Percentiles rank a stretch among this genome's conserved stretches.
Conservation (phyloP, 2,113 vertebrate genomes). For the Aythya baeri region DNA sequence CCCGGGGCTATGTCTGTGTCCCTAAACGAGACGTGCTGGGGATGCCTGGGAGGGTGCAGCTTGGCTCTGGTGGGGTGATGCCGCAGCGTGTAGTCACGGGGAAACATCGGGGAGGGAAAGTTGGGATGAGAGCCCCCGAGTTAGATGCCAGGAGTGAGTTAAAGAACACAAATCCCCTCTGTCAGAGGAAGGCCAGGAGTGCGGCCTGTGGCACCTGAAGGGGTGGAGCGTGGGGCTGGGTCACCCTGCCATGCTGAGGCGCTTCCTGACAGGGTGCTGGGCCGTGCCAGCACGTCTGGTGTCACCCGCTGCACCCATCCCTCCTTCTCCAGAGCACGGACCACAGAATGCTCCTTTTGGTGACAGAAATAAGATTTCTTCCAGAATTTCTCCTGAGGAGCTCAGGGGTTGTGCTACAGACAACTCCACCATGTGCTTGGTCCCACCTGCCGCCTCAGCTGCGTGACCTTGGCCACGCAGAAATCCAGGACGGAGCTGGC, state of each 20-base stretch:
- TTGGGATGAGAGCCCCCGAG: fast-evolving
- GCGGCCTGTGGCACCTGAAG: no score
- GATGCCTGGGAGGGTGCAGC: neutral
- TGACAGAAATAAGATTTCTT: neutral
- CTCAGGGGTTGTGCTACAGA: neutral
- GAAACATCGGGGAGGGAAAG: no score
- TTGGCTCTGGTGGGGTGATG: fast-evolving
- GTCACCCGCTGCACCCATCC: neutral
- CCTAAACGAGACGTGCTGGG: neutral
- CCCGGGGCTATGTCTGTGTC: neutral
- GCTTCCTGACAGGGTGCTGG: neutral
- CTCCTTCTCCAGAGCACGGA: neutral
- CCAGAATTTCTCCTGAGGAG: neutral
- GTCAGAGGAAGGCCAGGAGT: neutral
- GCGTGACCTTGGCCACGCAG: neutral
- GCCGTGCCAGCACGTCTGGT: neutral
- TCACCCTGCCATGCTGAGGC: neutral
- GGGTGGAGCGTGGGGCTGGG: neutral
- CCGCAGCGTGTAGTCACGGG: fast-evolving
- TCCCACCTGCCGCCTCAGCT: fast-evolving
- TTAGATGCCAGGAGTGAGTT: neutral
- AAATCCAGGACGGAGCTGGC: neutral
- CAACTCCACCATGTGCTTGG: fast-evolving
- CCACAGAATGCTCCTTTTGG: neutral
- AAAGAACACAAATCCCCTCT: neutral